phyloP scores from a whole-genome alignment of 2,888 invertebrate genomes.

The Exocentrus adspersus region DNA sequence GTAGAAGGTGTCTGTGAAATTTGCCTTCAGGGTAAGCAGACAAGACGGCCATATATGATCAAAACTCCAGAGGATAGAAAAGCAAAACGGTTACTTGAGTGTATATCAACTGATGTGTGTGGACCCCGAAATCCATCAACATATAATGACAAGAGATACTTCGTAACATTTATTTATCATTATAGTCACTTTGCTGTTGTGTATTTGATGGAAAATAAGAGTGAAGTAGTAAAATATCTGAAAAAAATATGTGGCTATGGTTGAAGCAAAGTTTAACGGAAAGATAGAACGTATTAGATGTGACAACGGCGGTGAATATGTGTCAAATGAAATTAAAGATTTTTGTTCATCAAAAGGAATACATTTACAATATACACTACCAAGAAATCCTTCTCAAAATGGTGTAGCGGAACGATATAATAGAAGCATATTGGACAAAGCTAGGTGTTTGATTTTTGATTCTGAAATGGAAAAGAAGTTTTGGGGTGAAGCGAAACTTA shows the following conservation, averaged over 20 bases:
- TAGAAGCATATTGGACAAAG: neutral
- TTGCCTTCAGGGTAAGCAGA: neutral
- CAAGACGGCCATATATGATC: constrained; percentile 4
- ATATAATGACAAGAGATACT: neutral
- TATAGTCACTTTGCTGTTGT: constrained; percentile 32
- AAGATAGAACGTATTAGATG: constrained; percentile 36
- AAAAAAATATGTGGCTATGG: neutral
- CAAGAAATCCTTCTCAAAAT: constrained; percentile 47
- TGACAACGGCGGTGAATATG: constrained; percentile 49
- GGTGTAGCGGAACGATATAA: constrained; percentile 42
- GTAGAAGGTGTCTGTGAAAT: neutral
- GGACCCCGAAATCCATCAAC: neutral
- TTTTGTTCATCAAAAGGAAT: constrained; percentile 39
- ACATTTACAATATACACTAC: constrained; percentile 39
- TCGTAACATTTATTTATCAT: constrained; percentile 34
- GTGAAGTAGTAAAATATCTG: neutral
- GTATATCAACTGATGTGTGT: constrained; percentile 5
- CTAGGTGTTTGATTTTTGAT: neutral
- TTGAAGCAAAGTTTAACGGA: neutral
- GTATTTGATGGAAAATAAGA: neutral
- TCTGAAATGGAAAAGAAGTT: neutral
- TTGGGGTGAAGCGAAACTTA: neutral
- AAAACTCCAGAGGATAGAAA: constrained; percentile 32
- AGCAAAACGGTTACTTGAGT: constrained; percentile 21
- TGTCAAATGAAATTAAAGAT: constrained; percentile 28